These are phyloP conservation scores for Epirrita christyi DNA, from an alignment of 2,888 invertebrate genomes.

Conservation along the genomic window DNA sequence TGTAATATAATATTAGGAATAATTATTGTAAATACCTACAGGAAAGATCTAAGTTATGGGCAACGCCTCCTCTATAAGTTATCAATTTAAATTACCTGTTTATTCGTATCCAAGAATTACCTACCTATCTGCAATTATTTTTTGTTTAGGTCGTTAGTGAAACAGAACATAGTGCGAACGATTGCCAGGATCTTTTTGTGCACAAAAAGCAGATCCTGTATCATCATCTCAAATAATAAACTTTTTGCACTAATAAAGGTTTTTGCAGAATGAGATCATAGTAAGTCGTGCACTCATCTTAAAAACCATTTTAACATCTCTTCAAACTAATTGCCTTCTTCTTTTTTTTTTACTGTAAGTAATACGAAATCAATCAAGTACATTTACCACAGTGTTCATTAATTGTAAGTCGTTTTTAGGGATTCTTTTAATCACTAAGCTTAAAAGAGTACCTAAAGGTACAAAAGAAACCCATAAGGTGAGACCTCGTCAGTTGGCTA, in stretches of 20 bases:
- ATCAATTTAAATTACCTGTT: not conserved
- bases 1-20: no score
- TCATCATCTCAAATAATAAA: conserved; percentile 57
- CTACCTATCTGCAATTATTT: conserved; percentile 22
- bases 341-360: conserved; percentile 1
- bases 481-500: no score
- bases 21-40: no score
- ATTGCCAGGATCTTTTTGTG: conserved; percentile 45
- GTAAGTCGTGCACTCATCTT: conserved; percentile 44
- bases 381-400: no score
- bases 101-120: conserved; percentile 10
- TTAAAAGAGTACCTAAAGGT: no score
- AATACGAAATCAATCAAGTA: conserved; percentile 11
- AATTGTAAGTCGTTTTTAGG: no score
- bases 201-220: conserved; percentile 70
- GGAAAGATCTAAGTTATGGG: no score
- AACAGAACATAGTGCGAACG: conserved; percentile 5
- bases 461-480: no score
- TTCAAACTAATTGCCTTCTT: conserved; percentile 37
- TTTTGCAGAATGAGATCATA: conserved; percentile 72
- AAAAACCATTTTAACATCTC: conserved; percentile 43
- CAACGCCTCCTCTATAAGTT: not conserved
- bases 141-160: conserved; percentile 23
- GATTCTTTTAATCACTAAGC: no score
- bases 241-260: conserved; percentile 68